Base-by-base conservation (phyloP, 1,140 invertebrate genomes). In the Pseudomyrmex concolor region DNA sequence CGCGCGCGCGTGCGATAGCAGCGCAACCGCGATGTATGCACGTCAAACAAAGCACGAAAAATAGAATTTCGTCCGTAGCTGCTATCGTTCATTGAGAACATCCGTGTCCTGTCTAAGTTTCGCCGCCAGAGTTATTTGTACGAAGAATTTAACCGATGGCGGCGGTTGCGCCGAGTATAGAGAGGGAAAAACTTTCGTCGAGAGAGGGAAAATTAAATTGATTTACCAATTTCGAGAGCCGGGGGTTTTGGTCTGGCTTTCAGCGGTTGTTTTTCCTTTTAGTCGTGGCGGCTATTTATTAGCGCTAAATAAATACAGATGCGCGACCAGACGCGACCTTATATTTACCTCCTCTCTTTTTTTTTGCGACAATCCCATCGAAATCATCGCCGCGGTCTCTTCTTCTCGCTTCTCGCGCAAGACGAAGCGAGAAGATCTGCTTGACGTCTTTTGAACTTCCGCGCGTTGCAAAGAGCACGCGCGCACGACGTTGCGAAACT, bases 11-110 rank as follows among this genome's bases (percentile, higher is more conserved):
- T 43, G 76, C 66, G 66, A 45, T 19, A 34, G 34, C 5, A 22
- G 22, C 22, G 22, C 22, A 7, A 34, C 34, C 76, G 45, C 66
- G 80, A 76, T 83, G 84, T 85, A 76, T 45, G 19, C 48, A 78
- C 50, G 80, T 74, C 68, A 78, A 85, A 85, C 77, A 68, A 85
- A 80, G 76, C 76, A 60, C 12, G 66, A 71, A 71, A 70, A 80
- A 70, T 80, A 80, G 54, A 80, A 71, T 70, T 80, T 80, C 15
- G 54, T 54, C 55, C 76, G 66, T 60, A 68, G 66, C 54, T 10
- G 76, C 54, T 80, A 22, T 60, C 76, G 66, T 80, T 80, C 76
- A 80, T 71, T 80, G 76, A 80, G 66, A 80, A 54, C 60, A 78
- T 77, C 74, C 66, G 74, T 67, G 62, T 62, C 25, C 73, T 62